These are phyloP conservation scores for Clarias macrocephalus DNA, from an alignment of 2,113 vertebrate genomes.

Conservation along the genomic window DNA sequence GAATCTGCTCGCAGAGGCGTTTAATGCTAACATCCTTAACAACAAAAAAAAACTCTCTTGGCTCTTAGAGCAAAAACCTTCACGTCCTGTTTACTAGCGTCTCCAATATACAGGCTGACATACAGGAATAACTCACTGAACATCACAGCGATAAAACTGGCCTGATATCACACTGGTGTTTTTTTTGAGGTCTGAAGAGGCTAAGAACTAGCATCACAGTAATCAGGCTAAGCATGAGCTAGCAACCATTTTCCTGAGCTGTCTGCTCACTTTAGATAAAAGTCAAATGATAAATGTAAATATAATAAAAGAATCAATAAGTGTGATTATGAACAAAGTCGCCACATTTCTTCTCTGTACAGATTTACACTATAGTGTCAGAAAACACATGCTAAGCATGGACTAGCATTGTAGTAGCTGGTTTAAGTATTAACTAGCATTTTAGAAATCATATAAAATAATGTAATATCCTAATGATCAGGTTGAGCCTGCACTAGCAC, in stretches of 20 bases:
- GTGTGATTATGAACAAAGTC: not conserved
- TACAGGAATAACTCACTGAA: not conserved
- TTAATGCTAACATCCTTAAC: not conserved
- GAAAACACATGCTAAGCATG: too few species aligned
- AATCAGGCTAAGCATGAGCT: not conserved
- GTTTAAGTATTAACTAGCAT: not conserved
- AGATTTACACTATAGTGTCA: too few species aligned
- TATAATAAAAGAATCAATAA: too few species aligned
- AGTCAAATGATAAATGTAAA: not conserved
- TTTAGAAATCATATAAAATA: not conserved
- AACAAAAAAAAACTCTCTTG: not conserved
- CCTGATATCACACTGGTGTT: not conserved
- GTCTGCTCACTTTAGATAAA: too few species aligned
- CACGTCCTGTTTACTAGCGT: not conserved
- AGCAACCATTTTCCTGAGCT: not conserved
- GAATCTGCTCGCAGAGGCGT: not conserved
- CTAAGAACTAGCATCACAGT: not conserved
- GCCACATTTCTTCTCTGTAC: too few species aligned
- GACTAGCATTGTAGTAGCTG: not conserved
- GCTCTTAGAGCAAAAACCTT: not conserved
- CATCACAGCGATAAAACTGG: not conserved
- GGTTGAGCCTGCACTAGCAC: not conserved
- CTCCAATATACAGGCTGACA: not conserved
- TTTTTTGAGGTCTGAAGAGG: not conserved
- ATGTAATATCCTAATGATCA: not conserved